Percentiles rank a stretch among this genome's conserved stretches.
Conservation (phyloP, 2,888 invertebrate species). For the Rhyacophila evoluta region DNA sequence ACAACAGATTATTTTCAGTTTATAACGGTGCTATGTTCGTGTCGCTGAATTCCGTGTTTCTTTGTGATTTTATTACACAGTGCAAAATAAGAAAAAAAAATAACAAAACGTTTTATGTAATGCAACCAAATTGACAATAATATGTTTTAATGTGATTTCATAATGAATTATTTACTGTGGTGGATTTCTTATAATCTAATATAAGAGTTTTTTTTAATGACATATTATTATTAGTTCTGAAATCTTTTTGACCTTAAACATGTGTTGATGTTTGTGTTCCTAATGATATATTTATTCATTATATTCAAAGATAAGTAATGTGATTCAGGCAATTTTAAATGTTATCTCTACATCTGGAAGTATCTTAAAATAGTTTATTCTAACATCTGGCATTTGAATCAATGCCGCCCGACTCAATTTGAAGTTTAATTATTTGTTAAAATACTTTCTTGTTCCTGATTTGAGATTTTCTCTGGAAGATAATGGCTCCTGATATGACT, state of each 20-base stretch:
- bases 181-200: not conserved
- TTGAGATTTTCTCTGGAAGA: not conserved
- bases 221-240: not conserved
- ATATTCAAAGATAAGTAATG: not conserved
- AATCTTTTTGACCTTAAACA: not conserved
- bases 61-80: not conserved
- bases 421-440: not conserved
- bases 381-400: not conserved
- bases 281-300: not conserved
- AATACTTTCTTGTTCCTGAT: not conserved
- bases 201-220: conserved; percentile 1
- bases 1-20: conserved; percentile 13
- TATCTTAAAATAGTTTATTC: not conserved
- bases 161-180: not conserved
- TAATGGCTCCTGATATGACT: not conserved
- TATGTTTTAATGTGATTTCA: not conserved
- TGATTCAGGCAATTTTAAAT: not conserved
- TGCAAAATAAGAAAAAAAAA: not conserved
- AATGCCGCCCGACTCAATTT: not conserved
- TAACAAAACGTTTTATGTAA: not conserved
- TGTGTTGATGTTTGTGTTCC: not conserved
- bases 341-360: not conserved
- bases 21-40: not conserved
- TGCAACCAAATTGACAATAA: not conserved
- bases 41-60: conserved; percentile 17